These are phyloP conservation scores for Charanyca ferruginea DNA, from an alignment of 2,888 invertebrate species.

Conservation along the genomic window DNA sequence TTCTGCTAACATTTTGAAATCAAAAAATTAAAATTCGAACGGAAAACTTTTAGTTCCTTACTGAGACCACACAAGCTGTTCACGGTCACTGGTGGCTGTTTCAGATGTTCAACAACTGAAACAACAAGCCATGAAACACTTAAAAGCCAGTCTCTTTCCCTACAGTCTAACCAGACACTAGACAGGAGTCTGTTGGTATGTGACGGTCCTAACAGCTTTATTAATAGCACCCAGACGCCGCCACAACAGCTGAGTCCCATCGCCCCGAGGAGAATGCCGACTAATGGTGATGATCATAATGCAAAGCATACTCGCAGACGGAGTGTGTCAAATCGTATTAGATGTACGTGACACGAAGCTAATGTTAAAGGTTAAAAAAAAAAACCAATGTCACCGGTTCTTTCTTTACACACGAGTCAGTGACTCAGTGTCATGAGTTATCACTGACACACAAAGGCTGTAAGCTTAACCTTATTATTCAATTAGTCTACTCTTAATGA, in stretches of 20 bases:
- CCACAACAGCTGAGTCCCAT: constrained; percentile 69
- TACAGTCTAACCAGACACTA: constrained; percentile 29
- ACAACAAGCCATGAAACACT: constrained; percentile 11
- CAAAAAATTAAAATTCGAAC: neutral
- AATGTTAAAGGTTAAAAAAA: constrained; percentile 35
- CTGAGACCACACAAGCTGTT: constrained; percentile 26
- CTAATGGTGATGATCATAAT: constrained; percentile 63
- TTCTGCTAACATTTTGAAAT: neutral
- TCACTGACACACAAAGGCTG: constrained; percentile 23
- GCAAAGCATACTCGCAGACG: constrained; percentile 44
- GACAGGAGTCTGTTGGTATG: constrained; percentile 33
- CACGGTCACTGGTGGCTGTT: too few relatives aligned
- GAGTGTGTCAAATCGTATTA: constrained; percentile 51
- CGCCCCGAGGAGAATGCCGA: constrained; percentile 43
- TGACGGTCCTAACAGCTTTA: constrained; percentile 62
- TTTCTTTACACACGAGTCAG: constrained; percentile 32
- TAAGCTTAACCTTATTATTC: constrained; percentile 34
- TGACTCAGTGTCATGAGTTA: constrained; percentile 16
- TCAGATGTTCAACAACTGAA: constrained; percentile 22
- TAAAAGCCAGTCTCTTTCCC: constrained; percentile 21
- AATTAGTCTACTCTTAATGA: constrained; percentile 36
- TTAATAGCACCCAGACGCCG: constrained; percentile 68
- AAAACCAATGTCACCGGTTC: constrained; percentile 24
- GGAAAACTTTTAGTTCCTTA: constrained; percentile 6
- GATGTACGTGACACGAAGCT: constrained; percentile 37